Evolutionary conservation across 2,113 vertebrate genomes (phyloP), one percentile per base, ranked within the genome.

Genomic region (Corvus moneduloides): DNA sequence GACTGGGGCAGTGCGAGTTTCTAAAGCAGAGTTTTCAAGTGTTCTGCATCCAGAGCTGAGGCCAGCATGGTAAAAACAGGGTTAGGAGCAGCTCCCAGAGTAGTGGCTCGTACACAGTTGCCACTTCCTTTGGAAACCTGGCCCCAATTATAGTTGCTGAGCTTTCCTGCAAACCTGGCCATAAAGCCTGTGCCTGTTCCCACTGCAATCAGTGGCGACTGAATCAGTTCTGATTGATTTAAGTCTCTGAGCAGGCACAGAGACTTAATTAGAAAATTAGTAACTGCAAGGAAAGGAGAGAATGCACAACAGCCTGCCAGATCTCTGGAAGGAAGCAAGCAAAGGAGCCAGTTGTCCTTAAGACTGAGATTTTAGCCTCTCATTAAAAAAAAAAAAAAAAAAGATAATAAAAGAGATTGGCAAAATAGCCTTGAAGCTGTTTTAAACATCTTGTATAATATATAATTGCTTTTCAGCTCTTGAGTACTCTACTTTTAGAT

Each of bases 231-330:
- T 93, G 85, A 93, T 81, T 96, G 93, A 93, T 91, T 94, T 94
- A 95, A 96, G 39, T 41, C 39, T 61, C 68, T 68, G 85, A 63
- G 43, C 79, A 91, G 67, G 51, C 72, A 74, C n/a, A 81, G 76
- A 89, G 55, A 84, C 61, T 93, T 95, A 94, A 96, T 96, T 92
- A 91, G 79, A 95, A 96, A 95, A 95, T 81, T 90, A 79, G 82
- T 88, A 83, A 78, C 85, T 94, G 64, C 82, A 74, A 90, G 61
- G 75, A 83, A 90, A 86, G 80, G n/a, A 91, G 74, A 78, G 64
- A 87, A 92, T n/a, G 69, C 18, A 48, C 64, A 92, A 64, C 32
- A 78, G 75, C 30, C 59, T 79, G 28, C 11, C 33, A 80, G 78
- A 39, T 74, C 76, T 80, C 83, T 14, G 9, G 51, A 49, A 74